These are phyloP conservation scores for Hippoglossus hippoglossus DNA, from an alignment of 2,797 vertebrate genomes.

Conservation along the genomic window DNA sequence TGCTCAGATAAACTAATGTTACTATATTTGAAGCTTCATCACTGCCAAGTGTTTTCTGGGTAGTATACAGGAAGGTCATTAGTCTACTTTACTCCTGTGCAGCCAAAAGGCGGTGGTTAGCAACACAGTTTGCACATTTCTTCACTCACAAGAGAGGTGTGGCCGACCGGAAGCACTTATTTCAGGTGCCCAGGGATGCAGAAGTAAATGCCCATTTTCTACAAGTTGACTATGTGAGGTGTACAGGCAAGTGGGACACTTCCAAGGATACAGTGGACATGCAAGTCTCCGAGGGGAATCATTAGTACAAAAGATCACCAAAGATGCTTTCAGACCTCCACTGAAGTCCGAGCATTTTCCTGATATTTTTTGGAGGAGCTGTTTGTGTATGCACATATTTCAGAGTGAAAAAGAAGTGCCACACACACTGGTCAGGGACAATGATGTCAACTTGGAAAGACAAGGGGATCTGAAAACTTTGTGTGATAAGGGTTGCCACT, in stretches of 20 bases:
- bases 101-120: background rate
- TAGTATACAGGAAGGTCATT: background rate
- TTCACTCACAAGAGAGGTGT: background rate
- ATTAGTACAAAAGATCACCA: too few species aligned
- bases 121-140: background rate
- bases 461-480: too few species aligned
- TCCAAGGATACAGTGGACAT: background rate
- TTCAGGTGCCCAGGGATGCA: background rate
- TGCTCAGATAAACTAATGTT: background rate
- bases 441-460: too few species aligned
- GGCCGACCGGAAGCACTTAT: background rate
- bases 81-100: background rate
- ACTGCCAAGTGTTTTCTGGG: background rate
- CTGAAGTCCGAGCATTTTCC: too few species aligned
- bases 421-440: too few species aligned
- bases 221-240: background rate
- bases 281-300: background rate
- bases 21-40: background rate
- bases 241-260: background rate
- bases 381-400: too few species aligned
- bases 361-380: too few species aligned
- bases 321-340: too few species aligned
- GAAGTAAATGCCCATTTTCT: background rate
- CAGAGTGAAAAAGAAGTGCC: too few species aligned
- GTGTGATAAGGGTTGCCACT: too few species aligned